Conservation (phyloP, 2,888 invertebrate species). For the Pterobdella sp. region DNA sequence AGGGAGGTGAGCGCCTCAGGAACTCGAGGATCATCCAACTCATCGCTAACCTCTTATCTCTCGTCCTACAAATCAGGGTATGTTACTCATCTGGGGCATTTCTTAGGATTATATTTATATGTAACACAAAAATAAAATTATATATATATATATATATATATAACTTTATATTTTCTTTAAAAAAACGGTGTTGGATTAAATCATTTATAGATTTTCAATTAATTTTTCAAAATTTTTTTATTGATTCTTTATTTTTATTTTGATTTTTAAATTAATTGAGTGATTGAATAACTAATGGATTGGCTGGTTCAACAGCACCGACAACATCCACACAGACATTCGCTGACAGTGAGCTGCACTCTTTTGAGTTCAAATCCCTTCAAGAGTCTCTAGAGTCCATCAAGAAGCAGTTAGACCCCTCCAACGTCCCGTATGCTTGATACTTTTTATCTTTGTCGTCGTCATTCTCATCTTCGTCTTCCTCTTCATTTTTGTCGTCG, state of each 20-base stretch:
- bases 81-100: conserved; percentile 34
- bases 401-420: conserved; percentile 66
- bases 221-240: too few relatives aligned
- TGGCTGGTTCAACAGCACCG: too few relatives aligned
- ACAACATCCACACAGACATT: conserved; percentile 44
- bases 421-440: conserved; percentile 59
- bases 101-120: too few relatives aligned
- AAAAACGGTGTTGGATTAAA: too few relatives aligned
- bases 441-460: not conserved
- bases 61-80: conserved; percentile 78
- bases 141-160: too few relatives aligned
- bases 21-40: conserved; percentile 60
- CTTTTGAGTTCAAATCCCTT: conserved; percentile 78
- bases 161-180: too few relatives aligned
- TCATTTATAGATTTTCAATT: too few relatives aligned
- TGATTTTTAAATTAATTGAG: too few relatives aligned
- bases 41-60: conserved; percentile 76
- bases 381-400: conserved; percentile 86
- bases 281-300: too few relatives aligned
- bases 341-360: conserved; percentile 59
- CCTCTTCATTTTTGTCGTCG: not conserved
- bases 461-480: not conserved
- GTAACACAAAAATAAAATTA: too few relatives aligned
- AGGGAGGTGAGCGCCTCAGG: conserved; percentile 41
- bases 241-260: too few relatives aligned